These are phyloP conservation scores for Dascillus cervinus DNA, from an alignment of 2,888 invertebrate species.

Conservation along the genomic window DNA sequence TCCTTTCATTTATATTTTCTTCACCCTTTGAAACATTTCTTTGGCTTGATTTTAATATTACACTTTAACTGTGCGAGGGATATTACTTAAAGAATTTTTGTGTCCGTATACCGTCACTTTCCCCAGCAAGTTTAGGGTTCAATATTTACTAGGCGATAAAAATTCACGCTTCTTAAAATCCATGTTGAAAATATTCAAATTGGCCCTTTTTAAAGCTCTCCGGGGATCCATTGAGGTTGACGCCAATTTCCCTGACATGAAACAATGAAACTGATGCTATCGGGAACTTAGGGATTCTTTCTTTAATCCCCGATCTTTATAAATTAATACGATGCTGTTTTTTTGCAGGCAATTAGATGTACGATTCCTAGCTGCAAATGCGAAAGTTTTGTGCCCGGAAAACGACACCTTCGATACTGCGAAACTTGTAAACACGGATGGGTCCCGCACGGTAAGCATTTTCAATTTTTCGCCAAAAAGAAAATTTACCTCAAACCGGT, in stretches of 20 bases:
- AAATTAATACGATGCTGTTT: constrained; percentile 16
- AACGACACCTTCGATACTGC: constrained; percentile 58
- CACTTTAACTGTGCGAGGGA: constrained; percentile 4
- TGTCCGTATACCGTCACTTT: neutral
- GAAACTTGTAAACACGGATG: constrained; percentile 66
- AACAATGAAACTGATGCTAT: constrained; percentile 40
- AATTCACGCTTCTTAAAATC: constrained; percentile 48
- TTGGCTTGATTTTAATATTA: constrained; percentile 29
- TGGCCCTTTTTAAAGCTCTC: constrained; percentile 45
- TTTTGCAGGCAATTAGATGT: constrained; percentile 57
- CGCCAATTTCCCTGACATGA: constrained; percentile 47
- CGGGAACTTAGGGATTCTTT: constrained; percentile 35
- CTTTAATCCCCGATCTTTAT: constrained; percentile 27
- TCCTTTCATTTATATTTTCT: constrained; percentile 33
- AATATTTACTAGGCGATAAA: constrained; percentile 42
- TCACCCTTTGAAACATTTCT: constrained; percentile 30
- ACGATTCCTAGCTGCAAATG: constrained; percentile 59
- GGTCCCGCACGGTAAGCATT: constrained; percentile 64
- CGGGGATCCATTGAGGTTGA: constrained; percentile 45
- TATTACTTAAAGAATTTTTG: too few relatives aligned
- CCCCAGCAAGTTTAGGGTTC: constrained; percentile 24
- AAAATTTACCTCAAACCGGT: too few relatives aligned
- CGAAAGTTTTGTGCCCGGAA: constrained; percentile 63
- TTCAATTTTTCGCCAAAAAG: too few relatives aligned
- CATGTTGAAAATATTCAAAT: constrained; percentile 51